A percentile compares a stretch with the other conserved stretches of the same genome.
These are phyloP conservation scores for Sebastes taczanowskii DNA, from an alignment of 2,797 vertebrate genomes.

Conservation along the genomic window DNA sequence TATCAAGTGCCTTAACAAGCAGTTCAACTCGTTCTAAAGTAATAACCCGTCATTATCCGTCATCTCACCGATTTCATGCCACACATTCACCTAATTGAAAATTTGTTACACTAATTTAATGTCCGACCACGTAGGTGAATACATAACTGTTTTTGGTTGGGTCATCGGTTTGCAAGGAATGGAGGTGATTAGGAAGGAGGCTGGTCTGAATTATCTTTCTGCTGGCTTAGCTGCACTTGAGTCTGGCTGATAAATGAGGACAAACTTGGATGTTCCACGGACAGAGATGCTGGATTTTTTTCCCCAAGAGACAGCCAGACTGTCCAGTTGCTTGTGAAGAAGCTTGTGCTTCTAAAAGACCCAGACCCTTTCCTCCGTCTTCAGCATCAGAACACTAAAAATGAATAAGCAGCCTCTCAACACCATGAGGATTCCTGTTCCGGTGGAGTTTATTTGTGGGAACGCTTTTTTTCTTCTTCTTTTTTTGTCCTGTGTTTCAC, in stretches of 20 bases:
- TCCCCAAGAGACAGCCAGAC: conserved; percentile 68
- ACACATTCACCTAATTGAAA: conserved; percentile 55
- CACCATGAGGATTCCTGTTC: conserved; percentile 71
- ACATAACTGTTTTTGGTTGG: conserved; percentile 48
- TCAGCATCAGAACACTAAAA: conserved; percentile 79
- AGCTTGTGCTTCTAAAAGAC: conserved; percentile 70
- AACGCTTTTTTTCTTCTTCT: conserved; percentile 4
- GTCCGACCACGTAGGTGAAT: conserved; percentile 57
- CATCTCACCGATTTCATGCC: conserved; percentile 53
- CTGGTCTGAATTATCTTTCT: conserved; percentile 40
- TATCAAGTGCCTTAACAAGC: conserved; percentile 91
- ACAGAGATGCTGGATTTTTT: conserved; percentile 67
- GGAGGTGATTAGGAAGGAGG: conserved; percentile 38
- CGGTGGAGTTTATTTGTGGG: conserved; percentile 57
- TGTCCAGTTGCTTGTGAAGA: conserved; percentile 58
- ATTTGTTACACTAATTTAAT: conserved; percentile 54
- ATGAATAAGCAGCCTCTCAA: conserved; percentile 64
- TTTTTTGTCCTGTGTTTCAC: conserved; percentile 54
- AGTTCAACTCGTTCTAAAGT: conserved; percentile 84
- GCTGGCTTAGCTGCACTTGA: conserved; percentile 59
- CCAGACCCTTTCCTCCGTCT: conserved; percentile 75
- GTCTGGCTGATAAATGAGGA: conserved; percentile 64
- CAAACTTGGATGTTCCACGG: conserved; percentile 69
- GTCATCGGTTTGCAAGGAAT: conserved; percentile 40
- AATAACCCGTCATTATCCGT: conserved; percentile 75